Conservation (phyloP, 2,888 invertebrate species). For the Synergus laeviventris region DNA sequence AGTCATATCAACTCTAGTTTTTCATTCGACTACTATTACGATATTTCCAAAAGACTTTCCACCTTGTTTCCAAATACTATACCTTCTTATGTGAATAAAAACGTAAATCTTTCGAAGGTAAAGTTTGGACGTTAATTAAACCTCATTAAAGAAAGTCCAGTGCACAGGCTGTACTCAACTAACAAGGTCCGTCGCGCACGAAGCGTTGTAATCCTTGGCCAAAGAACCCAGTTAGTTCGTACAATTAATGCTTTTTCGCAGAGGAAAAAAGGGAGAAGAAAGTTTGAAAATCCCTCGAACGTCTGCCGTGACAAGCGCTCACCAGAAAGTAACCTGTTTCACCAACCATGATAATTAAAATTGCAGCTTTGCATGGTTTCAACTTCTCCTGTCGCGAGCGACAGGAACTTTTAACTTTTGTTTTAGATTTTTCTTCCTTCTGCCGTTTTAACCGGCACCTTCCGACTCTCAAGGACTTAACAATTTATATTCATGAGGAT, state of each 20-base stretch:
- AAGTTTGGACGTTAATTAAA: slow-evolving; percentile 36
- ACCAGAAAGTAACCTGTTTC: slow-evolving; percentile 26
- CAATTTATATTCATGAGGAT: slow-evolving; percentile 67
- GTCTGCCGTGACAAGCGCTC: slow-evolving; percentile 22
- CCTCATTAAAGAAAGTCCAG: slow-evolving; percentile 38
- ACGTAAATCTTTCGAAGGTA: slow-evolving; percentile 20
- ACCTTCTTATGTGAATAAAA: background rate
- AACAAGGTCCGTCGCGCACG: slow-evolving; percentile 38
- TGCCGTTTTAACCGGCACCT: slow-evolving; percentile 7
- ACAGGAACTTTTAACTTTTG: slow-evolving; percentile 37
- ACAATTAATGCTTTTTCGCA: slow-evolving; percentile 35
- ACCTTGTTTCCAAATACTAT: background rate
- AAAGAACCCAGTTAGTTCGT: slow-evolving; percentile 31
- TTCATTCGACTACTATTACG: too few relatives aligned
- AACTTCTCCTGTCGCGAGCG: slow-evolving; percentile 6
- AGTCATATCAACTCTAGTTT: too few relatives aligned
- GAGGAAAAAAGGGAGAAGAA: slow-evolving; percentile 31
- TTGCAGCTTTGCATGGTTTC: slow-evolving; percentile 41
- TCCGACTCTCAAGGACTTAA: slow-evolving; percentile 35
- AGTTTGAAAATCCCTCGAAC: slow-evolving; percentile 35
- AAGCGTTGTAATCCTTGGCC: slow-evolving; percentile 29
- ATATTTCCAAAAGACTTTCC: too few relatives aligned
- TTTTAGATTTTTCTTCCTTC: slow-evolving; percentile 34
- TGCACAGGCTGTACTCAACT: slow-evolving; percentile 31
- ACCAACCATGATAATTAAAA: slow-evolving; percentile 51